Conservation (phyloP, 2,888 invertebrate genomes). For the Liopterus haemorrhoidalis region DNA sequence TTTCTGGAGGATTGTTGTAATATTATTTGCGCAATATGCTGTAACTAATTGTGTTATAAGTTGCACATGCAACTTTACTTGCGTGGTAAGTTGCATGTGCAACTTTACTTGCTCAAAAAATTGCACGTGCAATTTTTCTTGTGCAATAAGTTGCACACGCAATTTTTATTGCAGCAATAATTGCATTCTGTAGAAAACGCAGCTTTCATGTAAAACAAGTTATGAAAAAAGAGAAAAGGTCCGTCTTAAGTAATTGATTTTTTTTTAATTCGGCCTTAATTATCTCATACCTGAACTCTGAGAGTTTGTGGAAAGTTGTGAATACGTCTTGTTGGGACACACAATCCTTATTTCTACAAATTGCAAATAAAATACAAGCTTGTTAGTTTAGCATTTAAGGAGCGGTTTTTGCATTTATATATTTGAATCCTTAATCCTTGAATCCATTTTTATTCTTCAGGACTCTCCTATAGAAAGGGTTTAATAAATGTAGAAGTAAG, state of each 20-base stretch:
- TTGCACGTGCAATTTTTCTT: too few species aligned
- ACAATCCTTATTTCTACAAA: conserved; percentile 69
- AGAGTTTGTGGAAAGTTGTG: conserved; percentile 67
- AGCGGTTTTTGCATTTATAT: conserved; percentile 18
- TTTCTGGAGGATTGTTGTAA: too few species aligned
- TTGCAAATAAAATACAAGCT: conserved; percentile 42
- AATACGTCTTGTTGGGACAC: conserved; percentile 70
- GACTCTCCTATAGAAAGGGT: not conserved
- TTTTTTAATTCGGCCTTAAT: conserved; percentile 9
- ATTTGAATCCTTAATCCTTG: conserved; percentile 21
- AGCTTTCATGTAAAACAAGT: too few species aligned
- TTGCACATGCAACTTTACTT: too few species aligned
- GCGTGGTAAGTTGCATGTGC: too few species aligned
- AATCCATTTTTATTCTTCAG: conserved; percentile 2
- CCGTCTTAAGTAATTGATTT: conserved; percentile 16
- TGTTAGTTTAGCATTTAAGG: conserved; percentile 42
- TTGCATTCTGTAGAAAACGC: too few species aligned
- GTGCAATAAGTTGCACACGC: too few species aligned
- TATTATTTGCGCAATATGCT: too few species aligned
- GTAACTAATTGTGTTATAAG: too few species aligned
- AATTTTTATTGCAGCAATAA: too few species aligned
- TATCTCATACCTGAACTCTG: conserved; percentile 61
- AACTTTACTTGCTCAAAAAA: too few species aligned
- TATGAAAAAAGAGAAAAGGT: conserved; percentile 19
- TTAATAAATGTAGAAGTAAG: not conserved